A percentile compares a stretch with the other conserved stretches of the same genome.
Conservation (phyloP, 2,113 vertebrate species). For the Calonectris borealis region DNA sequence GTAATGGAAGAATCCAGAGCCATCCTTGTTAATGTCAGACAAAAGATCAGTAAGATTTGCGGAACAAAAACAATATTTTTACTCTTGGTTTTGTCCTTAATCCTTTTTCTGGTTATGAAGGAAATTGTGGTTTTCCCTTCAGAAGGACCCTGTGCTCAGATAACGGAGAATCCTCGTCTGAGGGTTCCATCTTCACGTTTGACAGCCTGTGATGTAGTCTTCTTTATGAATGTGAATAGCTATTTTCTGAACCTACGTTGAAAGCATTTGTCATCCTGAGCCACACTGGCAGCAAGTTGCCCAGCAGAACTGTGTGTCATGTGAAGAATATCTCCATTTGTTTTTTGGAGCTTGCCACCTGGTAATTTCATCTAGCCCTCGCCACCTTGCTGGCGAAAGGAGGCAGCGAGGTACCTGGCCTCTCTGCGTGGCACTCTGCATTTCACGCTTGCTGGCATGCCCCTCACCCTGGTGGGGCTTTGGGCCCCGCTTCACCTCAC, state of each 20-base stretch:
- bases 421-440: too few species aligned
- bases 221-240: not conserved
- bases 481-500: not conserved
- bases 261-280: not conserved
- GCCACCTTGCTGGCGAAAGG: not conserved
- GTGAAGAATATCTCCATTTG: not conserved
- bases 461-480: not conserved
- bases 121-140: not conserved
- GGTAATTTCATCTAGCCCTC: not conserved
- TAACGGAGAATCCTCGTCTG: not conserved
- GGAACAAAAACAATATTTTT: not conserved
- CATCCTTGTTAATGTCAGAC: not conserved
- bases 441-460: too few species aligned
- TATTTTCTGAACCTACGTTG: not conserved
- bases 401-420: not conserved
- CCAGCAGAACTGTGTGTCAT: accelerated
- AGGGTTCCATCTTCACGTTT: not conserved
- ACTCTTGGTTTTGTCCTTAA: not conserved
- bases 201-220: not conserved
- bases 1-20: not conserved
- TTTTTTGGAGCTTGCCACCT: not conserved
- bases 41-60: not conserved
- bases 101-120: not conserved
- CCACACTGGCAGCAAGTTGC: not conserved
- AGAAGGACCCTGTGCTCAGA: not conserved